phyloP scores from a whole-genome alignment of 2,797 vertebrate species.

The Brotula barbata region DNA sequence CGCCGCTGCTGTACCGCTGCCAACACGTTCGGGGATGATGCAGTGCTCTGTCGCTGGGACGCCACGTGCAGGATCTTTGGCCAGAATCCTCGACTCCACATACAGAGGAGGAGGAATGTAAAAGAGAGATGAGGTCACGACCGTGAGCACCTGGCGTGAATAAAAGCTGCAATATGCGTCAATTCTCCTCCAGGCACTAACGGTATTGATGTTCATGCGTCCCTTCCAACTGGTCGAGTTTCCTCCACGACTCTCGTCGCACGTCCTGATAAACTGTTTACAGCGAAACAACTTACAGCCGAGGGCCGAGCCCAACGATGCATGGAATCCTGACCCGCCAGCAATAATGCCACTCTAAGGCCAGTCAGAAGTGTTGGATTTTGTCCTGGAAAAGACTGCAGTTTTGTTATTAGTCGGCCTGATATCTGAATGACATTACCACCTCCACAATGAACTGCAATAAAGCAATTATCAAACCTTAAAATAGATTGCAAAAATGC shows the following conservation, averaged over 20 bases:
- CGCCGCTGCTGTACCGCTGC: conserved; percentile 49
- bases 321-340: no score
- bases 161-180: conserved; percentile 15
- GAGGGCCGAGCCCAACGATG: not conserved
- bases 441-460: no score
- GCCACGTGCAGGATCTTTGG: conserved; percentile 34
- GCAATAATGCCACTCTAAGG: no score
- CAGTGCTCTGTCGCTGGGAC: conserved; percentile 25
- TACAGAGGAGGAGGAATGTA: not conserved
- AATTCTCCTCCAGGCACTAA: conserved; percentile 11
- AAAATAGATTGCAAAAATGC: no score
- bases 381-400: no score
- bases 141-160: conserved; percentile 19
- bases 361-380: no score
- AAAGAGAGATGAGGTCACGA: conserved; percentile 28
- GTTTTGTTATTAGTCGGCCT: no score
- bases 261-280: not conserved
- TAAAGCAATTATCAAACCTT: no score
- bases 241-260: not conserved
- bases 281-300: not conserved
- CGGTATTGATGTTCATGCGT: not conserved
- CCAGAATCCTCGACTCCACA: conserved; percentile 17
- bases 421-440: no score
- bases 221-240: not conserved
- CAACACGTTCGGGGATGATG: conserved; percentile 51